A percentile compares a stretch with the other conserved stretches of the same genome.
phyloP scores from a whole-genome alignment of 1,140 invertebrate species.

The Heliconius congener region DNA sequence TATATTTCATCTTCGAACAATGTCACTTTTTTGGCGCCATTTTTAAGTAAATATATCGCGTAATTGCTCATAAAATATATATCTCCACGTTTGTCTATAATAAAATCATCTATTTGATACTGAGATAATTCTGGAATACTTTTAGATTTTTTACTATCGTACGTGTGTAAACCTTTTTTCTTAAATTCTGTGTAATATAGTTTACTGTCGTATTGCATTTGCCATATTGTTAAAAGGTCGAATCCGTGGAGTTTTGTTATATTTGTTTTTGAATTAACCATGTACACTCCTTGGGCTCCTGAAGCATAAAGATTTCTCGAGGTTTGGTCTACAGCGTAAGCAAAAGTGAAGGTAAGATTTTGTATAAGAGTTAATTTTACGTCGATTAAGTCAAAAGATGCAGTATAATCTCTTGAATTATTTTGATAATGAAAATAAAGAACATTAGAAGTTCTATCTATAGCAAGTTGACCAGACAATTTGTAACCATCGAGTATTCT shows the following conservation, averaged over 20 bases:
- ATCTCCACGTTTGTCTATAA: conserved; percentile 57
- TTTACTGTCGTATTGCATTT: conserved; percentile 57
- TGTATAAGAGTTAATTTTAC: conserved; percentile 47
- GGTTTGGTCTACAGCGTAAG: conserved; percentile 51
- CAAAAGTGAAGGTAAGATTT: conserved; percentile 59
- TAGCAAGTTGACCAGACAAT: conserved; percentile 60
- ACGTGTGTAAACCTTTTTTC: conserved; percentile 53
- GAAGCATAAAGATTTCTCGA: conserved; percentile 57
- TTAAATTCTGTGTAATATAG: conserved; percentile 58
- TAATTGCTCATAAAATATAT: conserved; percentile 62
- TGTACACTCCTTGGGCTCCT: conserved; percentile 53
- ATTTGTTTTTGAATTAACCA: conserved; percentile 50
- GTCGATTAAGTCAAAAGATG: conserved; percentile 54
- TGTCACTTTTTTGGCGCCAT: conserved; percentile 46
- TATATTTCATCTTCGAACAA: conserved; percentile 59
- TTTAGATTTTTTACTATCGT: conserved; percentile 52
- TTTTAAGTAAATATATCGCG: conserved; percentile 53
- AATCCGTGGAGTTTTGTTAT: conserved; percentile 45
- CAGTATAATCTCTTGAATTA: conserved; percentile 51
- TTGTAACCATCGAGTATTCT: conserved; percentile 49
- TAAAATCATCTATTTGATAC: conserved; percentile 63
- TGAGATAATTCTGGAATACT: conserved; percentile 45
- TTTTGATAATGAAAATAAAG: conserved; percentile 64
- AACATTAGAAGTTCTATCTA: conserved; percentile 55
- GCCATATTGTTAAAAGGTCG: conserved; percentile 59